Evolutionary conservation across 2,888 invertebrate genomes (phyloP), one percentile per base, ranked within the genome.

Genomic region (Fragum whitleyi): DNA sequence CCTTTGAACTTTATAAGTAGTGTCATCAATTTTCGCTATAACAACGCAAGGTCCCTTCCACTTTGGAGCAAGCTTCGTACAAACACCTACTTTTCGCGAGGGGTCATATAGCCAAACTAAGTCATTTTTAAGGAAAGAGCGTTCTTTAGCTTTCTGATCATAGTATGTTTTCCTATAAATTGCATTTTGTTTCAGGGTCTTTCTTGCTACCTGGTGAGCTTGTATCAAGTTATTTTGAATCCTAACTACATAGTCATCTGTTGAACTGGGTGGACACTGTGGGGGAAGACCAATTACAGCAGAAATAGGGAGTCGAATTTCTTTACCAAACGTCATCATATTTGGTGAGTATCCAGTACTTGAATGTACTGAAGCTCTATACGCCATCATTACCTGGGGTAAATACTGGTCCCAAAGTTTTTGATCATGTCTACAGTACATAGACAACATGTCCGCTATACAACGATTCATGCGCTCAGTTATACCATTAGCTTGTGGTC

Each of bases 361-460:
- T 2, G 77, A n/a, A 28, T 90, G 85, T 19, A 72, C 29, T 5
- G 77, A 82, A 6, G 85, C 75, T 28, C 89, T 81, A 62, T 89
- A 90, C 1, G 87, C 89, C 74, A 87, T 87, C 9, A 79, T 67
- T 0, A 88, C 76, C 47, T 80, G 78, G 5, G 77, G 82, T 16
- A 91, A 53, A 57, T 80, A 75, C 9, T 79, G 14, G 72, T 92
- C 91, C 91, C 91, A 92, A 42, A 86, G 70, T 14, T 26, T 42
- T 36, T 90, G 90, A 26, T 85, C 55, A 16, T 81, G 55, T 29
- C 87, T 57, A 19, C 86, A 79, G 77, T 86, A 90, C 71, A 85
- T 77, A 6, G 73, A 61, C 9, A 92, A 21, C 80, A 88, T 83
- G 21, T 65, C 69, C 9, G 53, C 57, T 29, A 90, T 59, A 1